These are phyloP conservation scores for Tangachromis dhanisi DNA, from an alignment of 2,113 vertebrate species.

Conservation along the genomic window DNA sequence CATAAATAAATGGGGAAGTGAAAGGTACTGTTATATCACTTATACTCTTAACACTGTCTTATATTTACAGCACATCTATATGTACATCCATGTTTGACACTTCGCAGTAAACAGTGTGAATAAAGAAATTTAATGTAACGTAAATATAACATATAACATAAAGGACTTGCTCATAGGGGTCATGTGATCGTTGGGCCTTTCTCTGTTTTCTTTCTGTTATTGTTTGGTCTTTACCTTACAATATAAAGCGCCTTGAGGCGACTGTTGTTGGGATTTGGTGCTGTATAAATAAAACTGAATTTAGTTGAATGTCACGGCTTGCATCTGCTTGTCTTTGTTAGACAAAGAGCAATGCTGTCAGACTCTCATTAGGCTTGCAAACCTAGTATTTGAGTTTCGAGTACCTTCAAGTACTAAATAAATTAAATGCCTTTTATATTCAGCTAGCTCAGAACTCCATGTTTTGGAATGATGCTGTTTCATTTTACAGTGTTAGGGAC, in stretches of 20 bases:
- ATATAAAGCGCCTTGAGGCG: not conserved
- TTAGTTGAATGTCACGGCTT: not conserved
- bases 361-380: slow-evolving; percentile 40
- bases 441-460: slow-evolving; percentile 27
- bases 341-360: not conserved
- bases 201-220: not conserved
- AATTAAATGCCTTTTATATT: slow-evolving; percentile 28
- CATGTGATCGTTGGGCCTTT: not conserved
- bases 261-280: not conserved
- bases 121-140: not conserved
- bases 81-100: not conserved
- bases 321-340: not conserved
- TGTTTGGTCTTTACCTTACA: not conserved
- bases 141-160: not conserved
- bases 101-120: fast-evolving
- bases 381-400: slow-evolving; percentile 13
- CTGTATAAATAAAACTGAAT: not conserved
- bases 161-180: not conserved
- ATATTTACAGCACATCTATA: not conserved
- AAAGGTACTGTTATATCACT: not conserved
- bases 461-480: slow-evolving; percentile 32
- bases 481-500: slow-evolving; percentile 48
- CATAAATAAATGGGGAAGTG: not conserved
- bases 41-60: not conserved
- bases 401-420: slow-evolving; percentile 7